Evolutionary conservation across 2,888 invertebrate genomes (phyloP).

Genomic region (Pemphredon lugubris): DNA sequence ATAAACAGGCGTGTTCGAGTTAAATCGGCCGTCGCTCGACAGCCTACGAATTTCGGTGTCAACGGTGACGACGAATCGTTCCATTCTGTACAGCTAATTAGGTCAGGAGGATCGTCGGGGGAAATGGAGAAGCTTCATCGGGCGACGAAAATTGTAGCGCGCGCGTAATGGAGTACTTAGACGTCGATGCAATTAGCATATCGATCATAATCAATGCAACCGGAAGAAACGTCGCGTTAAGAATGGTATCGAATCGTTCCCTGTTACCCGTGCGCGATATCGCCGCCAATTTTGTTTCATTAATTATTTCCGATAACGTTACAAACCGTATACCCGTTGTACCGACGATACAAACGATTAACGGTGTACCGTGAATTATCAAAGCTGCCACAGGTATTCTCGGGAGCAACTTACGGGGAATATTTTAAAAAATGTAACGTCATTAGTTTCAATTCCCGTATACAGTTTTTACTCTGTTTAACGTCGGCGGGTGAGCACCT

Average conservation of each 20-base stretch:
- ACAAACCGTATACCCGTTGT: no score
- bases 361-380: no score
- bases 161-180: constrained; percentile 45
- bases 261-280: no score
- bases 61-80: constrained; percentile 19
- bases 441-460: constrained; percentile 29
- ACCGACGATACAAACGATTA: no score
- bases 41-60: constrained; percentile 18
- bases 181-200: constrained; percentile 36
- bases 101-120: constrained; percentile 32
- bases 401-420: neutral
- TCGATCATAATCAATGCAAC: constrained; percentile 31
- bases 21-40: constrained; percentile 11
- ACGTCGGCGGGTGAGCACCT: neutral
- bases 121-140: constrained; percentile 31
- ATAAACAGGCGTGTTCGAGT: neutral
- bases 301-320: no score
- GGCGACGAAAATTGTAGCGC: constrained; percentile 40
- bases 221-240: neutral
- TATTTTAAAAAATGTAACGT: neutral
- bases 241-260: neutral
- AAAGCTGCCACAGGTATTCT: no score
- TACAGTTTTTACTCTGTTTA: neutral
- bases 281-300: no score
- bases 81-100: constrained; percentile 29